Base-by-base conservation (phyloP, 2,888 invertebrate species). In the Drosophila meridionalis region DNA sequence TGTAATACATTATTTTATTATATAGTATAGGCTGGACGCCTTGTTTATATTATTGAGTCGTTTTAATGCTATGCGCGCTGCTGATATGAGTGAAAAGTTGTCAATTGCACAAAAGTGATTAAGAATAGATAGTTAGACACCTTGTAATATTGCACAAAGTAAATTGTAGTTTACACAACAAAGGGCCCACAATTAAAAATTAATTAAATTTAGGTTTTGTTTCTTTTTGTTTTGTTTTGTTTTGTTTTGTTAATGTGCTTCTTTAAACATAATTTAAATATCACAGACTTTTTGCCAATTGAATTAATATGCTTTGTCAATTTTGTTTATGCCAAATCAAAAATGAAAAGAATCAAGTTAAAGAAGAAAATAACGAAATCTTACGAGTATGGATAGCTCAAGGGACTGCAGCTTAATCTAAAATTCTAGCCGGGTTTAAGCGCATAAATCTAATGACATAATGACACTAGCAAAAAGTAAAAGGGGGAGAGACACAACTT, bases 281-380 rank as follows among this genome's bases (percentile, higher is more conserved):
- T 89, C 89, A 89, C 89, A 89, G 89, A 84, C 85, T 80, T 90
- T 90, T 91, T 91, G 90, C 89, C 89, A 89, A 89, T 89, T 87
- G 76, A 89, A 86, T 89, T 80, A 80, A 85, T 86, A 82, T 75
- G 61, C 56, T 66, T 88, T 73, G 58, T 74, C 58, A 90, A 90
- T 90, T 85, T 85, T 80, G 89, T 73, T 55, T 73, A 67, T 87
- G 72, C 82, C 85, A 58, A 83, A 78, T 55, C 3, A 82, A 59
- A 58, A 43, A 26, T 42, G 20, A 65, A 76, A 53, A 52, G 12
- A 69, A 73, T 50, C 34, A 61, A 70, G 43, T 42, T 62, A 63
- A 56, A 47, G 42, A 52, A 63, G 48, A 61, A 67, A 65, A 55
- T 28, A 38, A 34, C 36, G 30, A 56, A 61, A 34, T 75, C 55